Evolutionary conservation across 1,140 invertebrate species (phyloP).

Genomic region (Metaphire vulgaris): DNA sequence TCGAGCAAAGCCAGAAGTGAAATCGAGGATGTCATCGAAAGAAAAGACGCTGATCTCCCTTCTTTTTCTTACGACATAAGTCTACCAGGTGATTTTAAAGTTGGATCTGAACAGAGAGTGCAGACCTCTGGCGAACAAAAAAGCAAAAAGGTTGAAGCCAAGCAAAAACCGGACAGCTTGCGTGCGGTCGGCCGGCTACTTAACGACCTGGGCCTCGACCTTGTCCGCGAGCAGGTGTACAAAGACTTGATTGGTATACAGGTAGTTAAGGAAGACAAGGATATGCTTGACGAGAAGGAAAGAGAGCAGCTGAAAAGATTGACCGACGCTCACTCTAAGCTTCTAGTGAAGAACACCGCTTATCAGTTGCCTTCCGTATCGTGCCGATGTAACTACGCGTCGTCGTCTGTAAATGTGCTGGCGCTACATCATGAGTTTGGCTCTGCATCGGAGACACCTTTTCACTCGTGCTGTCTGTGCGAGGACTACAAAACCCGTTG

Average conservation of each 20-base stretch:
- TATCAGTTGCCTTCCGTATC: not conserved
- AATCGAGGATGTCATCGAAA: too few relatives aligned
- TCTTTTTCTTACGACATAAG: too few relatives aligned
- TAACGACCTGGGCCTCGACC: slow-evolving; percentile 25
- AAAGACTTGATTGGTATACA: slow-evolving; percentile 29
- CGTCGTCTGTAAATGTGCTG: slow-evolving; percentile 18
- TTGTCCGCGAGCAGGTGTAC: slow-evolving; percentile 27
- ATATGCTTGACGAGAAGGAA: slow-evolving; percentile 24
- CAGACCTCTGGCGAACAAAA: too few relatives aligned
- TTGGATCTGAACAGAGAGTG: too few relatives aligned
- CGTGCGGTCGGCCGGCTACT: slow-evolving; percentile 21
- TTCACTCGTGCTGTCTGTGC: slow-evolving; percentile 8
- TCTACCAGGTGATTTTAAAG: too few relatives aligned
- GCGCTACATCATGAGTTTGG: slow-evolving; percentile 23
- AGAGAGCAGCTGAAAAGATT: slow-evolving; percentile 26
- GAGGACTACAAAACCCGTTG: slow-evolving; percentile 7
- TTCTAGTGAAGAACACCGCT: slow-evolving; percentile 15
- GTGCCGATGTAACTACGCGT: slow-evolving; percentile 20
- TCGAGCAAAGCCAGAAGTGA: too few relatives aligned
- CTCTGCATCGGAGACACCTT: not conserved
- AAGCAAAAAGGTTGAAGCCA: too few relatives aligned
- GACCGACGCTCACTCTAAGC: slow-evolving; percentile 21
- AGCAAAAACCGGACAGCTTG: too few relatives aligned
- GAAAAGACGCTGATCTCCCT: too few relatives aligned
- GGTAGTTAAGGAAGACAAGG: slow-evolving; percentile 8